Conservation (phyloP, 2,888 invertebrate genomes). For the Rosalia funebris region DNA sequence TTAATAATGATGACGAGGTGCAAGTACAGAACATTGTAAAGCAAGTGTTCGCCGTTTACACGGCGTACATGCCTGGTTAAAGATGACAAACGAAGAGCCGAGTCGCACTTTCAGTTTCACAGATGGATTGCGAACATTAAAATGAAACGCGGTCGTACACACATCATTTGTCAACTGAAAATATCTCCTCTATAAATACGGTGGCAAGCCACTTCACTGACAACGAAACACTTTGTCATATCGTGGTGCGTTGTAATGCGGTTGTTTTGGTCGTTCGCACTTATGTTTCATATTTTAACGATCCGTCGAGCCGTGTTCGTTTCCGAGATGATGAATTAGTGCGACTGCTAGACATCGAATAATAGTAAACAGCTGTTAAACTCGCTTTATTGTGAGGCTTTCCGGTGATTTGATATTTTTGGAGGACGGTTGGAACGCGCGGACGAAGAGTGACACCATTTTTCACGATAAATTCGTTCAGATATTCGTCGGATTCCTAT, state of each 20-base stretch:
- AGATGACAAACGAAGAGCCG: slow-evolving; percentile 43
- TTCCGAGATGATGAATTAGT: slow-evolving; percentile 53
- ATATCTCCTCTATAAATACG: slow-evolving; percentile 53
- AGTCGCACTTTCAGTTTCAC: slow-evolving; percentile 49
- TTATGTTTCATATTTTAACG: slow-evolving; percentile 61
- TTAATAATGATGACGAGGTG: slow-evolving; percentile 12
- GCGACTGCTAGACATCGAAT: slow-evolving; percentile 49
- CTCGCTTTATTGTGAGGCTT: slow-evolving; percentile 47
- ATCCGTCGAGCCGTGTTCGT: slow-evolving; percentile 53
- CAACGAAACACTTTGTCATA: slow-evolving; percentile 54
- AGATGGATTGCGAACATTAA: slow-evolving; percentile 53
- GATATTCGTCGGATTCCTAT: no score
- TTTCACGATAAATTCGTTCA: background rate
- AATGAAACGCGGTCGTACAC: slow-evolving; percentile 49
- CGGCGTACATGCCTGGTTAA: slow-evolving; percentile 39
- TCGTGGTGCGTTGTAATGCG: slow-evolving; percentile 48
- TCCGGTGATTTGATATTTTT: slow-evolving; percentile 48
- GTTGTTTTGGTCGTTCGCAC: slow-evolving; percentile 53
- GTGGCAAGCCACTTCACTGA: slow-evolving; percentile 17
- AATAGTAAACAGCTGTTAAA: slow-evolving; percentile 55
- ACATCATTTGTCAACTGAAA: slow-evolving; percentile 57
- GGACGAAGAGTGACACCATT: slow-evolving; percentile 6
- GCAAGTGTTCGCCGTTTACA: slow-evolving; percentile 27
- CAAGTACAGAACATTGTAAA: slow-evolving; percentile 15
- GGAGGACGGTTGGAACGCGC: slow-evolving; percentile 19